phyloP scores from a whole-genome alignment of 2,888 invertebrate genomes.

The Dasypogon diadema region DNA sequence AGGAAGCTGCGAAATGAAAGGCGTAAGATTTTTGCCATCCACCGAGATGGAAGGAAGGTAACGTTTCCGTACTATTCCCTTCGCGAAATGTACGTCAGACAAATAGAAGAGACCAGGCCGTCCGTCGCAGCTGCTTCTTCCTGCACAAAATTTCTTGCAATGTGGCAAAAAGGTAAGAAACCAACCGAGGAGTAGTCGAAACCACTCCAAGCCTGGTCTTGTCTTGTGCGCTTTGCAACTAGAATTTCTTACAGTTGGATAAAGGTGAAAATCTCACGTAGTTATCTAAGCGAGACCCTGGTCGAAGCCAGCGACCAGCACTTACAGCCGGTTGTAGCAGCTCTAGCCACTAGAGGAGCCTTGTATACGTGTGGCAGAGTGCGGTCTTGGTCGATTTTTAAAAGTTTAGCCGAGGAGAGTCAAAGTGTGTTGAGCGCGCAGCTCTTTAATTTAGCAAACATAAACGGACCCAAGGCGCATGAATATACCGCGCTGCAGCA shows the following conservation, averaged over 20 bases:
- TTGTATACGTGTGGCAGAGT: not conserved
- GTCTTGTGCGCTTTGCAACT: too few relatives aligned
- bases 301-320: not conserved
- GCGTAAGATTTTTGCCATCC: too few relatives aligned
- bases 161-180: conserved; percentile 8
- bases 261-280: conserved; percentile 31
- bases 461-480: conserved; percentile 28
- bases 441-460: conserved; percentile 34
- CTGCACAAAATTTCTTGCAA: conserved; percentile 6
- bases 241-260: conserved; percentile 16
- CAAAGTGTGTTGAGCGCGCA: conserved; percentile 36
- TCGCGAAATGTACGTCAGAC: conserved; percentile 3
- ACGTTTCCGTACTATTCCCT: not conserved
- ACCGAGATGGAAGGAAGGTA: conserved; percentile 9
- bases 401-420: not conserved
- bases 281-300: not conserved
- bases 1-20: conserved; percentile 1
- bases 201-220: not conserved
- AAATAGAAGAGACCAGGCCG: conserved; percentile 7
- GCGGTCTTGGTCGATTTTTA: not conserved
- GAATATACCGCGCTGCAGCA: not conserved
- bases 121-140: conserved; percentile 1
- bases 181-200: conserved; percentile 12
- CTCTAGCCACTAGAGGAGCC: not conserved
- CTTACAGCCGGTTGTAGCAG: not conserved